Conservation (phyloP, 2,888 invertebrate genomes). For the Timema podura region DNA sequence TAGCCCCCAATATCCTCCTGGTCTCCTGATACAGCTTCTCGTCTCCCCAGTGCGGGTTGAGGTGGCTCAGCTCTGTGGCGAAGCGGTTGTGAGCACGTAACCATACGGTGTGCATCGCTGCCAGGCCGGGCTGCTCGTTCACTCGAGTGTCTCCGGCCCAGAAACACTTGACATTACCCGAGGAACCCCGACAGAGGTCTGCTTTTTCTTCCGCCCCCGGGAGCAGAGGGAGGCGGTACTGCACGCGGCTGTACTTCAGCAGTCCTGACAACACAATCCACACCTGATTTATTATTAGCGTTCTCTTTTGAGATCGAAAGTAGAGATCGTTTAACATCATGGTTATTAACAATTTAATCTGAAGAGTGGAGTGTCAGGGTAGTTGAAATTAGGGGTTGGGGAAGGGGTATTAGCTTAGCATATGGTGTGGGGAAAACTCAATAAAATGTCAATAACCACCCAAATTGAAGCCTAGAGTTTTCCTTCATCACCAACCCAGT, state of each 20-base stretch:
- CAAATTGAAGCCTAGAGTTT: too few species aligned
- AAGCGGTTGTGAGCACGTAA: conserved; percentile 70
- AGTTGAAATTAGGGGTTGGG: too few species aligned
- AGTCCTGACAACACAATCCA: conserved; percentile 38
- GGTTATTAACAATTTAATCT: conserved; percentile 1
- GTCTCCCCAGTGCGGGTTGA: conserved; percentile 86
- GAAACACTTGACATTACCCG: conserved; percentile 56
- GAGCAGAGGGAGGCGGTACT: conserved; percentile 55
- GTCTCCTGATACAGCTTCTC: conserved; percentile 83
- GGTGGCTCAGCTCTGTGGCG: conserved; percentile 62
- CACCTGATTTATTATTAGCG: not conserved
- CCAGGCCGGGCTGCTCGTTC: conserved; percentile 76
- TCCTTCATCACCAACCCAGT: too few species aligned
- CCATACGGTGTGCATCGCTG: conserved; percentile 71
- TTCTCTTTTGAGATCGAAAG: not conserved
- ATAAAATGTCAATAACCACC: too few species aligned
- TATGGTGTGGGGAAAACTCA: too few species aligned
- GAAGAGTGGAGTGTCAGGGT: not conserved
- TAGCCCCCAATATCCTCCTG: conserved; percentile 73
- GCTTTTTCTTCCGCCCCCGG: conserved; percentile 53
- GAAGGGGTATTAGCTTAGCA: too few species aligned
- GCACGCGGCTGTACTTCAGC: conserved; percentile 57
- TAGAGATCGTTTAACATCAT: too few species aligned
- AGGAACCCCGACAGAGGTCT: conserved; percentile 56
- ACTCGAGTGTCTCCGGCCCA: conserved; percentile 73